Evolutionary conservation across 2,888 invertebrate genomes (phyloP), one percentile per base, ranked within the genome.

Genomic region (Psylliodes chrysocephalus): DNA sequence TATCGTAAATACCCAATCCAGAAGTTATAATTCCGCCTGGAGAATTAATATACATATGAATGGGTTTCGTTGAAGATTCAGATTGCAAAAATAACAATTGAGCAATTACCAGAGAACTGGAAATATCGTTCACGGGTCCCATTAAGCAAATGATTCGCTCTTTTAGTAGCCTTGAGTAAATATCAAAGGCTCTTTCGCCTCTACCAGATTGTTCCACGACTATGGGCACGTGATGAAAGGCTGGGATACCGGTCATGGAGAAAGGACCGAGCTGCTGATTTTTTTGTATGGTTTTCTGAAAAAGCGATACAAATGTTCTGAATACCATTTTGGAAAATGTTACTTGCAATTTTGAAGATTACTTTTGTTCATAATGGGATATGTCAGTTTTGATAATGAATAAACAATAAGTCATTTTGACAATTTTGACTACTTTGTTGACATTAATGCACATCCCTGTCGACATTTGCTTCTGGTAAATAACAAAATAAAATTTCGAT

Each of bases 81-180:
- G 94, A 92, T 76, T 83, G 94, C 2, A 99, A 87, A 78, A 97
- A 98, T 12, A 99, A 84, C 44, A 98, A 83, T 83, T 99, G 98
- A 14, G 98, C 98, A 15, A 99, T 92, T 10, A 98, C 91, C 63
- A 96, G 81, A 3, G 96, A 96, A 64, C 98, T 93, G 63, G 96
- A 85, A 51, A 92, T 91, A 80, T 99, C 98, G 66, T 88, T 88
- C 79, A 97, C 95, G 56, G 96, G 95, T 1, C 96, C 97, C 96
- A 98, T 98, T 0, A 98, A 84, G 81, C 98, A 98, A 71, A 98
- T 93, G 64, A 98, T 99, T 71, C 98, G 86, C 81, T 98, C 98
- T 78, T 96, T 95, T 0, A 99, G 86, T 7, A 99, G 86, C 70
- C 98, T 59, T 0, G 98, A 98, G 82, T 95, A 99, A 78, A 98